Evolutionary conservation across 2,797 vertebrate species (phyloP), one percentile per base, ranked within the genome.

Genomic region (Pampus argenteus): DNA sequence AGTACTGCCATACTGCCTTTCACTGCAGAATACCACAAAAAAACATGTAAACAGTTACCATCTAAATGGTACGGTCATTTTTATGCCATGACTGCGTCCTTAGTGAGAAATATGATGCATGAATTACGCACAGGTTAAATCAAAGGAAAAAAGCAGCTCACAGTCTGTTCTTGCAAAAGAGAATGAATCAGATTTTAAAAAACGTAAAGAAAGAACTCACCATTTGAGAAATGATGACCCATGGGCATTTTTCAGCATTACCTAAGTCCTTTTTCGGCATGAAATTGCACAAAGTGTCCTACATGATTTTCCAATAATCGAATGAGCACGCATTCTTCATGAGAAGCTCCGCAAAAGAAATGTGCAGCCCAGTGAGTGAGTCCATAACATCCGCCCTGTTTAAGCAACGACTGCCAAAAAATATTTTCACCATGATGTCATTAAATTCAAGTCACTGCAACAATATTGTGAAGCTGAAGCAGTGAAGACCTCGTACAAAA

Each of bases 401-500:
- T 79, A 44, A 83, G 81, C 68, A 52, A 78, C 31, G 48, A 64
- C 61, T 71, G 90, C 88, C 88, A 92, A 81, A 71, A 89, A 81
- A 95, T 95, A 83, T 60, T 93, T 95, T 80, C 63, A 88, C 80
- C 73, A 83, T 95, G 94, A 95, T 87, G 93, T 94, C 91, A 95
- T 78, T 55, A 29, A 42, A 60, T 77, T 82, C 75, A 77, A 73
- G 71, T 88, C 75, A 73, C 75, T n/a, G 65, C 78, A 77, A 54
- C 44, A 25, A 71, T 28, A 17, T 58, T 69, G 52, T 47, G 69
- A 78, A 80, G 79, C 79, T 45, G 64, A 66, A 71, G 26, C 29
- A 36, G 48, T 71, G 66, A 78, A 7, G 40, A 31, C 54, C 23
- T 59, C 31, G 18, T 2, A 44, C 13, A 8, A 17, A 14, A 48